Conservation (phyloP, 1,140 invertebrate genomes). For the Palaemon carinicauda region DNA sequence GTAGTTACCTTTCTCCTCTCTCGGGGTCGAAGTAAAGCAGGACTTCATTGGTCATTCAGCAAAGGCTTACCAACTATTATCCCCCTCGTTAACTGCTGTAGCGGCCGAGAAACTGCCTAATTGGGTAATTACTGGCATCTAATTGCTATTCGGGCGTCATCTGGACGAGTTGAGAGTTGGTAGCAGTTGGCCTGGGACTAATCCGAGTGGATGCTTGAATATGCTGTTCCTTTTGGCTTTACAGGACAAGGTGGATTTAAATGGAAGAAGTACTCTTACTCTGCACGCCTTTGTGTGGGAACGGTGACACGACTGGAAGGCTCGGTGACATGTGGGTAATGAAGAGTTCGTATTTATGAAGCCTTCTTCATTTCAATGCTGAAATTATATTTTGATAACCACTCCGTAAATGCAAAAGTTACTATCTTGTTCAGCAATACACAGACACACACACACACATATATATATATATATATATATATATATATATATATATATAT, state of each 20-base stretch:
- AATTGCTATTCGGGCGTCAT: conserved; percentile 51
- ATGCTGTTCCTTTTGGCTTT: background rate
- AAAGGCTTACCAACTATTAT: conserved; percentile 39
- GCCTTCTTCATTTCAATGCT: too few species aligned
- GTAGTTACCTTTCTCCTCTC: background rate
- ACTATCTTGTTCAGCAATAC: too few species aligned
- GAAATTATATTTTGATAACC: too few species aligned
- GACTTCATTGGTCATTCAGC: conserved; percentile 50
- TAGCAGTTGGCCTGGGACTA: background rate
- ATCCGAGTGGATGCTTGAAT: background rate
- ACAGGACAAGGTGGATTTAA: background rate
- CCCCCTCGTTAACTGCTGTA: conserved; percentile 52
- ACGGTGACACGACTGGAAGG: too few species aligned
- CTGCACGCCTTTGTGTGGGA: too few species aligned
- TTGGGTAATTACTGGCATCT: conserved; percentile 46
- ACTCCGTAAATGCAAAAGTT: too few species aligned
- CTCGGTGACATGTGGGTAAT: too few species aligned
- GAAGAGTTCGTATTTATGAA: too few species aligned
- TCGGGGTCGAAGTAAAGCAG: background rate
- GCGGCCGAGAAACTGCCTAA: conserved; percentile 51
- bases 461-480: too few species aligned
- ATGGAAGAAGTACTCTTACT: too few species aligned
- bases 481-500: too few species aligned
- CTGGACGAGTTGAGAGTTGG: conserved; percentile 16
- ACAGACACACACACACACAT: too few species aligned